These are phyloP conservation scores for Alligator sinensis DNA, from an alignment of 2,113 vertebrate genomes.

Conservation along the genomic window DNA sequence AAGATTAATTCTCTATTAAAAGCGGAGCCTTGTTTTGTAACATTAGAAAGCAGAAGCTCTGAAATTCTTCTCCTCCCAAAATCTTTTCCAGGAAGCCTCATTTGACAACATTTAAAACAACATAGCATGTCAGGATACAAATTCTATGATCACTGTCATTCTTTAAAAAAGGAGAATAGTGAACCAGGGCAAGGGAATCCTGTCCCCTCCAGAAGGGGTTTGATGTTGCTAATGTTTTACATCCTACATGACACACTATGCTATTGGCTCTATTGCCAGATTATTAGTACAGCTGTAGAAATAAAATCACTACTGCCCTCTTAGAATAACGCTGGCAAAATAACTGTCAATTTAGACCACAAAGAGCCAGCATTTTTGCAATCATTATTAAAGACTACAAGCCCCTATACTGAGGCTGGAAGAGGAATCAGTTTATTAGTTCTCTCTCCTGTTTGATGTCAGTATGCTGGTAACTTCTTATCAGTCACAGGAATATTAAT, in stretches of 20 bases:
- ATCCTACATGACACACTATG: slow-evolving; percentile 6
- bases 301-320: background rate
- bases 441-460: background rate
- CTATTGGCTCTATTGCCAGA: slow-evolving; percentile 1
- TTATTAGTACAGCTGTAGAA: background rate
- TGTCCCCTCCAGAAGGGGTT: background rate
- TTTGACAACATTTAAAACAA: background rate
- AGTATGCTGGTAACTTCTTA: background rate
- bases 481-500: background rate
- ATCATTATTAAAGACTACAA: background rate
- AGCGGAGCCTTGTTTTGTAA: background rate
- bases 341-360: background rate
- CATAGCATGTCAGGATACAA: background rate
- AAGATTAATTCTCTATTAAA: slow-evolving; percentile 16
- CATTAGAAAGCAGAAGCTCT: background rate
- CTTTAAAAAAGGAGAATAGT: background rate
- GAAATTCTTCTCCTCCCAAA: background rate
- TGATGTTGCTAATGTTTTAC: background rate
- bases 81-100: background rate
- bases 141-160: slow-evolving; percentile 4
- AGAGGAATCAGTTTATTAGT: background rate
- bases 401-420: background rate
- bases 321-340: background rate
- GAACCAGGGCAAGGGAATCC: slow-evolving; percentile 11
- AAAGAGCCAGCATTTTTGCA: background rate